Base-by-base conservation (phyloP, 2,113 vertebrate genomes). In the Oxyruncus cristatus region DNA sequence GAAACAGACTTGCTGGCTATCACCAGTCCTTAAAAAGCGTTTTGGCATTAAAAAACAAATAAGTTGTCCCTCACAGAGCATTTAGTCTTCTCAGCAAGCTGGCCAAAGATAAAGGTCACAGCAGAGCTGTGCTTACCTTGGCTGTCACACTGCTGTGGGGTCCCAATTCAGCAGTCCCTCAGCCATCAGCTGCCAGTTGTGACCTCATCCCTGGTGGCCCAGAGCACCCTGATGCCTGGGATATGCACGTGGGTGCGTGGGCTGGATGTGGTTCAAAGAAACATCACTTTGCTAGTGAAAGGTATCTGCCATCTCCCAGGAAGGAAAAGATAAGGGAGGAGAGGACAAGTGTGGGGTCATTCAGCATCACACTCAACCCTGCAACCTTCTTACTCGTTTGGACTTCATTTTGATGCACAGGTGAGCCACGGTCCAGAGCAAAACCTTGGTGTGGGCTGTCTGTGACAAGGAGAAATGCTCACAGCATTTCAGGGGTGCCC, bases 171-270 rank as follows among this genome's bases (percentile, higher is more conserved):
- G 5, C 12, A 1, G 8, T 7, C 6, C 24, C 73, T 77, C 19
- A 16, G 37, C 30, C 73, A 35, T 47, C 55, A 47, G 32, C 59
- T 74, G 52, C 37, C 49, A 76, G 61, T 8, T 0, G 6, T 42
- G 49, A 56, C 41, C 30, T 37, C 63, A 37, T 10, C 15, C 49
- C 3, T 0, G 3, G 58, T 6, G 18, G 8, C 6, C 52, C 18
- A 12, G 47, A 87, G 42, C 28, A 13, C 16, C 55, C 21, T 0
- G 0, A 22, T 6, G 6, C 14, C 47, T 22, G 56, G 37, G 61
- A 27, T 70, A 6, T 9, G 26, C 44, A 44, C 0, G 0, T 5
- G 53, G 28, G 12, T 62, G n/a, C 70, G 5, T 0, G 0, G 74
- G 32, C 23, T 86, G 79, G 28, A 35, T 18, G 28, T 5, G 39